Percentiles rank a stretch among this genome's conserved stretches.
phyloP scores from a whole-genome alignment of 2,797 vertebrate genomes.

The Gymnodraco acuticeps region DNA sequence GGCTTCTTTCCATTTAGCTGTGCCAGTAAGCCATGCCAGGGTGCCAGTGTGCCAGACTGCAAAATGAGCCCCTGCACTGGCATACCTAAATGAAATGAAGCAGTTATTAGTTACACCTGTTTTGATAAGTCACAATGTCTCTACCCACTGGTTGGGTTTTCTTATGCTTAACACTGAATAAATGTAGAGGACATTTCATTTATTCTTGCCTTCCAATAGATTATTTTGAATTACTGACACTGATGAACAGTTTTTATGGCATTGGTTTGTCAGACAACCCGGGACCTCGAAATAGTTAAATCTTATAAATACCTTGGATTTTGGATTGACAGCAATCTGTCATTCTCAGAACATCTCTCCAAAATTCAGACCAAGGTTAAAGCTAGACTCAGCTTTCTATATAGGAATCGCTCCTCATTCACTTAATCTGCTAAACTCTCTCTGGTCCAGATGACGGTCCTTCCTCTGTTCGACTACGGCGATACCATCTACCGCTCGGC shows the following conservation, averaged over 20 bases:
- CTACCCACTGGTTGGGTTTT: neutral
- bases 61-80: constrained; percentile 29
- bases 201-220: neutral
- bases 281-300: too few relatives aligned
- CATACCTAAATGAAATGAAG: constrained; percentile 29
- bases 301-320: too few relatives aligned
- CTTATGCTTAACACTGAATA: constrained; percentile 12
- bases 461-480: too few relatives aligned
- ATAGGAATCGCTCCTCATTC: too few relatives aligned
- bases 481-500: too few relatives aligned
- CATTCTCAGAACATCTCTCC: too few relatives aligned
- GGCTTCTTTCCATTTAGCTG: constrained; percentile 35
- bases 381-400: too few relatives aligned
- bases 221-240: constrained; percentile 23
- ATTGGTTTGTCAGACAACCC: constrained; percentile 28
- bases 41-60: neutral
- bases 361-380: too few relatives aligned
- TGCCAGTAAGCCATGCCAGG: constrained; percentile 37
- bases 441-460: too few relatives aligned
- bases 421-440: too few relatives aligned
- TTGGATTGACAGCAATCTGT: too few relatives aligned
- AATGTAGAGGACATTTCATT: neutral
- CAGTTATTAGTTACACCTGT: constrained; percentile 34
- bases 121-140: constrained; percentile 29
- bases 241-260: constrained; percentile 1